phyloP scores from a whole-genome alignment of 2,888 invertebrate genomes.

The Hyalella azteca region DNA sequence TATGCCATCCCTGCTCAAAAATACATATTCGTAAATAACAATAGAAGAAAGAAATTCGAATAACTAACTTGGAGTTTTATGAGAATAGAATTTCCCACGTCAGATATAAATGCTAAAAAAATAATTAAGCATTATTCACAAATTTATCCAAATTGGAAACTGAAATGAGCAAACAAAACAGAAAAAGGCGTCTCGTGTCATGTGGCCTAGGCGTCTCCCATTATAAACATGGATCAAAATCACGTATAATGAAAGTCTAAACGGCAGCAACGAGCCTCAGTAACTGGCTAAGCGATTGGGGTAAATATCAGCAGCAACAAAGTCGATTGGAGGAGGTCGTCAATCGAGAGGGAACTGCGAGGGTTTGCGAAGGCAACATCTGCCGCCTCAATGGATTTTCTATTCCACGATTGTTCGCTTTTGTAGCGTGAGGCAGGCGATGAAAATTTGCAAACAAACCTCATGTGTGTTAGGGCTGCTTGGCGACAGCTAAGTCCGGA shows the following conservation, averaged over 20 bases:
- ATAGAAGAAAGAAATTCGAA: too few relatives aligned
- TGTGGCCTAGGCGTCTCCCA: too few relatives aligned
- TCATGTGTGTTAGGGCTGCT: neutral
- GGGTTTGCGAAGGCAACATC: conserved; percentile 13
- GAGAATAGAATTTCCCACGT: too few relatives aligned
- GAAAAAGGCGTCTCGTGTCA: too few relatives aligned
- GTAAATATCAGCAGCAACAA: conserved; percentile 33
- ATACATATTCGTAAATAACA: too few relatives aligned
- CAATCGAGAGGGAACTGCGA: neutral
- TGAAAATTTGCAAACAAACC: conserved; percentile 31
- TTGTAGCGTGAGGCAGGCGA: conserved; percentile 33
- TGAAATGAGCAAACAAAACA: too few relatives aligned
- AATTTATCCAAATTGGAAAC: too few relatives aligned
- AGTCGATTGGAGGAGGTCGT: conserved; percentile 27
- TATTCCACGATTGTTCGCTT: conserved; percentile 35
- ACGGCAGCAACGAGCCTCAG: neutral
- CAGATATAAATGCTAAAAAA: too few relatives aligned
- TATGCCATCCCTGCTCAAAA: too few relatives aligned
- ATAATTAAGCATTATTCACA: too few relatives aligned
- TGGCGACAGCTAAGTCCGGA: neutral
- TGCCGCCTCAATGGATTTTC: conserved; percentile 36
- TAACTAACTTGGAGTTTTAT: too few relatives aligned
- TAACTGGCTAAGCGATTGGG: conserved; percentile 27
- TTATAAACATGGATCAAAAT: conserved; percentile 14
- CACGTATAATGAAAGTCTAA: conserved; percentile 30